Base-by-base conservation (phyloP, 2,113 vertebrate genomes). In the Chlorodrepanis virens region DNA sequence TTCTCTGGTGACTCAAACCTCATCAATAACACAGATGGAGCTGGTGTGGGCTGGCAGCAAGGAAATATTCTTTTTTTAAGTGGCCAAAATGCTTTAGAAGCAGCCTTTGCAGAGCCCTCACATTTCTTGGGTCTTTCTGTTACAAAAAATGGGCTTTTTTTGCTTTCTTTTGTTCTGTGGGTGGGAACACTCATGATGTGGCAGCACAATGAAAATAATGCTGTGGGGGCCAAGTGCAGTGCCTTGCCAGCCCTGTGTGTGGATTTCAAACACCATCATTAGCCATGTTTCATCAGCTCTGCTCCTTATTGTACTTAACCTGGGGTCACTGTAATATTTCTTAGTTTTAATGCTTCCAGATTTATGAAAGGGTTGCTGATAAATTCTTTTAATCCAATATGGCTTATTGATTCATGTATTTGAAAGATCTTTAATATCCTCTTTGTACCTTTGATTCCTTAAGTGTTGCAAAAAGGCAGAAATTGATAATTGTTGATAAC, bases 391-490 rank as follows among this genome's bases (percentile, higher is more conserved):
- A 95, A 97, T 97, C 94, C 86, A 81, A 23, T 59, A 71, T 81
- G 87, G 82, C 69, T 96, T 93, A 93, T 85, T 97, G 87, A 69
- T 93, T 95, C 95, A 37, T 88, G 82, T 67, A 63, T 95, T 96
- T 85, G 91, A 92, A 92, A 93, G 79, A 85, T 90, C 71, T 71
- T 76, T 94, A 95, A 96, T 96, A 96, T 89, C 93, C 79, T 92
- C 71, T 95, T 95, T 92, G 87, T 92, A 78, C 57, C 53, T 94
- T 90, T 97, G 93, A 97, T 97, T 98, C 95, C 91, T 97, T 86
- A 97, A 97, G 92, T 94, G 72, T 96, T 96, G 95, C 97, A 83
- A 98, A 97, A 97, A 97, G 97, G 96, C 93, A 95, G 97, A 97
- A 96, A 96, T 78, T 96, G 93, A 96, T 97, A 97, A 97, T 97